phyloP scores from a whole-genome alignment of 2,888 invertebrate genomes.

The Lottia gigantea region DNA sequence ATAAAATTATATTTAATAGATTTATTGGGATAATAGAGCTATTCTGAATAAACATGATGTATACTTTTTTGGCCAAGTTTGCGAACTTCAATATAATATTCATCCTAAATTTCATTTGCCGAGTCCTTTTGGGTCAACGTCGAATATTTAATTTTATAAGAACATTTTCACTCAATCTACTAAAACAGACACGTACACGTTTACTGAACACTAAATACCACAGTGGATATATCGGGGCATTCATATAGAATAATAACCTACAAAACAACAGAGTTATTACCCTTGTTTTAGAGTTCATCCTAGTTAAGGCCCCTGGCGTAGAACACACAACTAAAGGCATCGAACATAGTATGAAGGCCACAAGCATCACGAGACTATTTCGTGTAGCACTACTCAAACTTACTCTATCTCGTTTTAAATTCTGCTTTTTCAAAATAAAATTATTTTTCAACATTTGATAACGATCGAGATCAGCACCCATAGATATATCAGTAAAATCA shows the following conservation, averaged over 20 bases:
- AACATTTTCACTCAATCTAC: slow-evolving; percentile 43
- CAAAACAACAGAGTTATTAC: slow-evolving; percentile 44
- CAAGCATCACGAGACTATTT: slow-evolving; percentile 61
- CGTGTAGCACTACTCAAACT: slow-evolving; percentile 57
- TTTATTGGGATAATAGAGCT: no score
- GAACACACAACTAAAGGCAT: slow-evolving; percentile 55
- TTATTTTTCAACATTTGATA: slow-evolving; percentile 51
- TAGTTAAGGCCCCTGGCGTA: slow-evolving; percentile 42
- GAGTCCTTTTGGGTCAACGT: slow-evolving; percentile 7
- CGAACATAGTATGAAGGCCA: slow-evolving; percentile 52
- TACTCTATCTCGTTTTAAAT: slow-evolving; percentile 48
- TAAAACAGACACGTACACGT: slow-evolving; percentile 55
- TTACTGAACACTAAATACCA: slow-evolving; percentile 64
- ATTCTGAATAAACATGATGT: no score
- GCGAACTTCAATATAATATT: no score
- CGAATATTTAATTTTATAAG: slow-evolving; percentile 21
- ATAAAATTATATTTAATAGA: no score
- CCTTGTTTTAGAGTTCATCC: slow-evolving; percentile 31
- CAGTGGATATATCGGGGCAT: slow-evolving; percentile 57
- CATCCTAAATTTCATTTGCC: no score
- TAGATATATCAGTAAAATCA: slow-evolving; percentile 61
- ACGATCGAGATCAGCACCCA: slow-evolving; percentile 53
- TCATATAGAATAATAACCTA: slow-evolving; percentile 55
- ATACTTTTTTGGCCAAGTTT: no score
- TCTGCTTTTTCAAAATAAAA: slow-evolving; percentile 42